Base-by-base conservation (phyloP, 2,113 vertebrate species). In the Xyliphius kryptos region DNA sequence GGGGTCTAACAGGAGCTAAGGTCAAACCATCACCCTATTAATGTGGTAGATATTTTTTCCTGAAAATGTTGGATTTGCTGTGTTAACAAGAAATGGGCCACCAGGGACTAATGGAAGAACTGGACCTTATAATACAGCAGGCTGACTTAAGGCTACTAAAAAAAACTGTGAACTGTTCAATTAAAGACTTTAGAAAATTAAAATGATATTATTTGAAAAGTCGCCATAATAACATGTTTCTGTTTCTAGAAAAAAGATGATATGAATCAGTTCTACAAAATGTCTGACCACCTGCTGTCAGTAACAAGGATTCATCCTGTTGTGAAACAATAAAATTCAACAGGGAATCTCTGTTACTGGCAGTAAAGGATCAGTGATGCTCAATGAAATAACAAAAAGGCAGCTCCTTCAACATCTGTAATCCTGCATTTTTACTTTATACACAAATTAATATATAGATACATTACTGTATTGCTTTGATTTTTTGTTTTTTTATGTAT, bases 271-370 rank as follows among this genome's bases (percentile, higher is more conserved):
- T 12, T 47, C 32, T 44, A 12, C 16, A 22, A 51, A 63, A 53
- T 38, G 26, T 62, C 69, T 75, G 68, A 52, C 70, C 77, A 76
- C 65, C 79, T 85, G 76, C 70, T 76, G 15, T 82, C 81, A 84
- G 79, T 81, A 85, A 84, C 78, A 79, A 80, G 72, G 84, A 85
- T 85, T 86, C 80, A 76, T 77, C 81, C 79, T 83, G 77, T 76
- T 84, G 75, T 79, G 55, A 69, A 66, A 17, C 15, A 56, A 49
- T n/a, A 46, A 49, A 26, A 56, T 74, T 66, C 61, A 74, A 71
- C 77, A 80, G 79, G 79, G 59, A 77, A 75, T 84, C 79, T 82
- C 72, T 89, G 83, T 85, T 81, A 80, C 78, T 81, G 69, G 71
- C 46, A 74, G 82, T 76, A 76, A 58, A 75, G 70, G 69, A 61